Evolutionary conservation across 2,113 vertebrate species (phyloP), one percentile per base, ranked within the genome.

Genomic region (Synchiropus splendidus): DNA sequence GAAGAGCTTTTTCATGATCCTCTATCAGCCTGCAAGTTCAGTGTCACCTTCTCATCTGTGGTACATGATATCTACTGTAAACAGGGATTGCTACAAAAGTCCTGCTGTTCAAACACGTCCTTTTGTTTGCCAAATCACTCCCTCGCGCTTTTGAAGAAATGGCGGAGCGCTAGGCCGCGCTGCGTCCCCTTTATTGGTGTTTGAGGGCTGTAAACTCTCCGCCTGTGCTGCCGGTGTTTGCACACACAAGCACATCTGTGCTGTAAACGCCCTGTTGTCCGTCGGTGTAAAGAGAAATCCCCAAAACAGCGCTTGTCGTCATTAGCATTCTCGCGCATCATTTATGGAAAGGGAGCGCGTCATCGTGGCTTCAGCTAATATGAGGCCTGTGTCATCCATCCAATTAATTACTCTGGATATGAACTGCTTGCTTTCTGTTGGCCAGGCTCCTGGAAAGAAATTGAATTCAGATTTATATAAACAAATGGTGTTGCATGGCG

Each of bases 351-450:
- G 18, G n/a, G 47, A 69, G 68, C 53, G 63, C 57, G 62, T 74
- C 57, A 62, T 62, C 51, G 49, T 62, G 64, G 51, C 39, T 55
- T 67, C 56, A 61, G 45, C 53, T 60, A 48, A 59, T 62, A 54
- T 60, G 51, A 54, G 48, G 51, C 52, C 61, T 61, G 64, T 62
- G 75, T 67, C 64, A 78, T 76, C 51, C 64, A 74, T 68, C 62
- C 71, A 77, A 74, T 80, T 77, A 79, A 83, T 84, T 79, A 70
- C 68, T 77, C 70, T 76, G n/a, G 62, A 81, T 79, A 80, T 79
- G 74, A 82, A 84, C 75, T 57, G 61, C 74, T 60, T 68, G 42
- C 67, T 67, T 72, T 81, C 42, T 67, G 45, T 70, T 82, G 75
- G 79, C 83, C 59, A 74, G 64, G 36, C 61, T 82, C 80, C 81